Evolutionary conservation across 2,888 invertebrate species (phyloP).

Genomic region (Diarsia mendica): DNA sequence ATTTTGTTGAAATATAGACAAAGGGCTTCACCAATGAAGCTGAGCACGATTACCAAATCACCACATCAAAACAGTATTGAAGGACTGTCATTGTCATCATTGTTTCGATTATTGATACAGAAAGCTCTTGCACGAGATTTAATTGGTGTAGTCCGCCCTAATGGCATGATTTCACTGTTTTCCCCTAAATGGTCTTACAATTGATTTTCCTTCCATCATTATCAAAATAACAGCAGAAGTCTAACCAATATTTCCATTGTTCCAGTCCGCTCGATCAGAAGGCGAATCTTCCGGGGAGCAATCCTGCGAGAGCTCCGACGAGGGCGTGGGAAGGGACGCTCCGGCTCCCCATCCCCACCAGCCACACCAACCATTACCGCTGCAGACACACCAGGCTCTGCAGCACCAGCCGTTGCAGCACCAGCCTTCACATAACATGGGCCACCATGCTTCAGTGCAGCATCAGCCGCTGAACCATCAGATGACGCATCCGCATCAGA

Average conservation of each 20-base stretch:
- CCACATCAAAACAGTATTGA: background rate
- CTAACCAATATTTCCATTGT: constrained; percentile 52
- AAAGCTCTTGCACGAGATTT: background rate
- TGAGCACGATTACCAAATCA: background rate
- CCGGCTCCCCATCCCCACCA: constrained; percentile 74
- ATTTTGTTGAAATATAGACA: background rate
- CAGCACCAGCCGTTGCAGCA: constrained; percentile 64
- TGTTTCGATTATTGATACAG: background rate
- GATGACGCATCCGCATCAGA: constrained; percentile 79
- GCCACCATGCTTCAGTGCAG: constrained; percentile 75
- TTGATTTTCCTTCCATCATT: background rate
- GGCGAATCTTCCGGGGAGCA: constrained; percentile 88
- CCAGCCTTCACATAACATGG: constrained; percentile 71
- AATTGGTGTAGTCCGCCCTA: background rate
- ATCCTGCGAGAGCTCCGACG: constrained; percentile 88
- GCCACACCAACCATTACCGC: constrained; percentile 54
- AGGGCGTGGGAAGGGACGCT: constrained; percentile 86
- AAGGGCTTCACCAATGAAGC: background rate
- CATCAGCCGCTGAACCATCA: constrained; percentile 75
- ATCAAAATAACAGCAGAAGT: background rate
- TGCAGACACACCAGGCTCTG: constrained; percentile 64
- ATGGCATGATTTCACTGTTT: background rate
- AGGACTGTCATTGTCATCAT: background rate
- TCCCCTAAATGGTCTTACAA: background rate
- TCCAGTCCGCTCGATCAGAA: constrained; percentile 86